Evolutionary conservation across 2,113 vertebrate species (phyloP), one percentile per base, ranked within the genome.

Genomic region (Uria lomvia): DNA sequence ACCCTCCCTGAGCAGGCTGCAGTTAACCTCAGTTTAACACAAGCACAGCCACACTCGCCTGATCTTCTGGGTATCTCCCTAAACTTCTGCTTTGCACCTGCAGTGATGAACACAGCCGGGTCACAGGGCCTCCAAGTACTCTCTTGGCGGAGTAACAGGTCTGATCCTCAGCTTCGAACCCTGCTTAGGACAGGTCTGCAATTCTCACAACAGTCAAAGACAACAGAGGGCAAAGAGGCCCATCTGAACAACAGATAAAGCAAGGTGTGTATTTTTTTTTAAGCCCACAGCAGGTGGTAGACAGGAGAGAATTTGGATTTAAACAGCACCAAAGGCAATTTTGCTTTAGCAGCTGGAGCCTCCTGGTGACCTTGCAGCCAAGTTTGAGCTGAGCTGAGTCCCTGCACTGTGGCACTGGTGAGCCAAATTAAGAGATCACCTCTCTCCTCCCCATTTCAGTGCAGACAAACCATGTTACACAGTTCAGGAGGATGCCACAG

Each of bases 381-480:
- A 81, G 75, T 62, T 42, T 72, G 58, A 74, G 42, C 63, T 34
- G 34, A 85, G 38, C 16, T 6, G n/a, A 50, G 42, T 66, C 38
- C 38, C 53, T 53, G 14, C 0, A 0, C 47, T 90, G 53, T 0
- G 0, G 66, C 21, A 62, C 21, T 16, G 20, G 21, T 58, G 38
- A 95, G 60, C 4, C 43, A 71, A 87, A 71, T 65, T 24, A 77
- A 89, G 68, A 92, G 78, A 84, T 2, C 5, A 1, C 21, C 50
- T 43, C 65, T 50, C 40, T 74, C 22, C 36, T 62, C 19, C 30
- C 49, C 30, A 52, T 23, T n/a, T 26, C 45, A 85, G 50, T 3
- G 17, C 19, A 36, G n/a, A 83, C 26, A 87, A 93, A 71, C 36
- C 22, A 14, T 24, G 38, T 47, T 45, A 49, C 17, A 22, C 9